phyloP scores from a whole-genome alignment of 2,797 vertebrate species.

The Clarias fuscus region DNA sequence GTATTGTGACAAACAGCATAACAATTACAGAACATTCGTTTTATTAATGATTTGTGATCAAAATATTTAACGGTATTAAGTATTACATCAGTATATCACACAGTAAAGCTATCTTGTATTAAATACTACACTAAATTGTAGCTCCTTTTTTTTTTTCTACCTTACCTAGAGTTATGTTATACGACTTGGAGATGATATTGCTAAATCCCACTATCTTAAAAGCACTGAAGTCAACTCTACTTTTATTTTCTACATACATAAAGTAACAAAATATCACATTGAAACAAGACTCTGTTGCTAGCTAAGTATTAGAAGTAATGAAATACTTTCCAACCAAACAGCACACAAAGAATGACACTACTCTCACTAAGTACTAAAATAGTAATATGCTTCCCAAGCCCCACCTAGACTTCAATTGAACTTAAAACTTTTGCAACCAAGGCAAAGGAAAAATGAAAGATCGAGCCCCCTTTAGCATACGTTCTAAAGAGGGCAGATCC shows the following conservation, averaged over 20 bases:
- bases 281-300: not conserved
- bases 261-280: not conserved
- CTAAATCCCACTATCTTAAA: not conserved
- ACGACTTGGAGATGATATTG: not conserved
- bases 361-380: slow-evolving; percentile 1
- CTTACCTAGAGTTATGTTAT: not conserved
- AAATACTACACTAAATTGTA: not conserved
- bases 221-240: not conserved
- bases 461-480: not conserved
- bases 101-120: not conserved
- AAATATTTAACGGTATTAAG: not conserved
- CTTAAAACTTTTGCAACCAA: slow-evolving; percentile 15
- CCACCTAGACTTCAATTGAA: slow-evolving; percentile 28
- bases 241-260: not conserved
- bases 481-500: not conserved
- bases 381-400: slow-evolving; percentile 20
- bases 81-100: not conserved
- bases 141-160: not conserved
- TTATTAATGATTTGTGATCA: not conserved
- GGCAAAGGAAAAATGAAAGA: slow-evolving; percentile 18
- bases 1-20: not conserved
- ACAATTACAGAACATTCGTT: not conserved
- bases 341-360: not conserved
- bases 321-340: not conserved
- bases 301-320: not conserved